A percentile compares a stretch with the other conserved stretches of the same genome.
These are phyloP conservation scores for Homarus americanus DNA, from an alignment of 1,140 invertebrate species.

Conservation along the genomic window DNA sequence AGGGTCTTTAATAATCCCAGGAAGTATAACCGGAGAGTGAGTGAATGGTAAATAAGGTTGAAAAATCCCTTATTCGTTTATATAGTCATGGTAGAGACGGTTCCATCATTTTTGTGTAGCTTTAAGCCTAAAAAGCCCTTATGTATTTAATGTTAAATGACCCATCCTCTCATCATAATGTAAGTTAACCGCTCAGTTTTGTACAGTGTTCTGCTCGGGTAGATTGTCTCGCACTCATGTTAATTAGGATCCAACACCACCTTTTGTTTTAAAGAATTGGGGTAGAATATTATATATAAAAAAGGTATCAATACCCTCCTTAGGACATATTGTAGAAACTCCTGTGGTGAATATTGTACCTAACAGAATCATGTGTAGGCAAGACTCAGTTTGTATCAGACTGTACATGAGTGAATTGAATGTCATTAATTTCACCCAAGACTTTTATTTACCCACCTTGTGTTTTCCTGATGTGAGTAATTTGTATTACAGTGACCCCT, in stretches of 20 bases:
- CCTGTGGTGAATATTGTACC: constrained; percentile 50
- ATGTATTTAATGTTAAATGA: constrained; percentile 60
- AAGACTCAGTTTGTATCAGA: constrained; percentile 66
- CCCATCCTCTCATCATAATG: constrained; percentile 60
- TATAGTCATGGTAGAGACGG: constrained; percentile 40
- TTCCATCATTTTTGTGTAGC: constrained; percentile 53
- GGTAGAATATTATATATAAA: constrained; percentile 25
- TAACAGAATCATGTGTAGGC: constrained; percentile 35
- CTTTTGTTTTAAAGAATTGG: constrained; percentile 21
- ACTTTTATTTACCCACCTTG: background rate
- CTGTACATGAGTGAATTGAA: constrained; percentile 57
- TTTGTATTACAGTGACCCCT: too few species aligned
- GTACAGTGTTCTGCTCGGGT: constrained; percentile 62
- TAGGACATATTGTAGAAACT: constrained; percentile 16
- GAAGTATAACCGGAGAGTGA: constrained; percentile 62
- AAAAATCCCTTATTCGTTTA: constrained; percentile 63
- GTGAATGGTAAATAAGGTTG: constrained; percentile 23
- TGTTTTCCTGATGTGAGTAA: too few species aligned
- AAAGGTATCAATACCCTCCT: constrained; percentile 28
- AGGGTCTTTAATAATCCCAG: constrained; percentile 20
- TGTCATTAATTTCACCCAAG: constrained; percentile 50
- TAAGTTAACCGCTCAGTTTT: constrained; percentile 63
- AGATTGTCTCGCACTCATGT: constrained; percentile 48
- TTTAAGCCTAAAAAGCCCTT: constrained; percentile 28
- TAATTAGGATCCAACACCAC: constrained; percentile 31